A percentile compares a stretch with the other conserved stretches of the same genome.
Conservation (phyloP, 1,140 invertebrate genomes). For the Theocolax elegans region DNA sequence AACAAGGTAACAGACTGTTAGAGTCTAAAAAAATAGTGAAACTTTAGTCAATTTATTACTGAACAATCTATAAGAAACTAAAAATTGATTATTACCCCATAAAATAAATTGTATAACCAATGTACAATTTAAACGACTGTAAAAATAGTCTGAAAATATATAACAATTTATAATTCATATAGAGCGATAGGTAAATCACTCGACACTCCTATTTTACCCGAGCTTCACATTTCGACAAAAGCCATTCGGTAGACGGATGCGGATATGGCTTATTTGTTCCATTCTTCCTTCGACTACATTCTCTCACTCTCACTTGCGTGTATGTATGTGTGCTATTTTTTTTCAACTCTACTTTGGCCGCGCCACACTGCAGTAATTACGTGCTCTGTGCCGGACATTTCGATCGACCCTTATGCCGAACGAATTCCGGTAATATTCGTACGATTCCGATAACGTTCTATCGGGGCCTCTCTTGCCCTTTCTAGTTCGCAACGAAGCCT, state of each 20-base stretch:
- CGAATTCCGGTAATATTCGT: constrained; percentile 12
- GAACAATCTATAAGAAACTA: too few species aligned
- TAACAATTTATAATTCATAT: too few species aligned
- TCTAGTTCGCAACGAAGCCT: not conserved
- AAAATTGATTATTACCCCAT: too few species aligned
- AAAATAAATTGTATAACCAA: too few species aligned
- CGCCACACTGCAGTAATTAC: constrained; percentile 21
- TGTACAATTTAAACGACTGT: too few species aligned
- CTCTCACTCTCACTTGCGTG: not conserved
- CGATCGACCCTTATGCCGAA: not conserved
- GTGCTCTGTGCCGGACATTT: constrained; percentile 24
- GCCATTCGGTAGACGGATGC: not conserved
- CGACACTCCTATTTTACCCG: not conserved
- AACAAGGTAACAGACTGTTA: too few species aligned
- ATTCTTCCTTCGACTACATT: not conserved
- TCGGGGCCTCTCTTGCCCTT: not conserved
- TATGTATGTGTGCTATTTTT: not conserved
- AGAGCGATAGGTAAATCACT: too few species aligned
- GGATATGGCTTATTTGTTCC: constrained; percentile 18
- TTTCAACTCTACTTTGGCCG: not conserved
- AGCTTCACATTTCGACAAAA: not conserved
- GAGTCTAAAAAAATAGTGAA: too few species aligned
- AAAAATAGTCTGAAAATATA: too few species aligned
- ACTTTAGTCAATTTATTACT: too few species aligned
- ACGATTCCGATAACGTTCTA: constrained; percentile 31